Base-by-base conservation (phyloP, 2,888 invertebrate genomes). In the Chaetogeoica ovagalla region DNA sequence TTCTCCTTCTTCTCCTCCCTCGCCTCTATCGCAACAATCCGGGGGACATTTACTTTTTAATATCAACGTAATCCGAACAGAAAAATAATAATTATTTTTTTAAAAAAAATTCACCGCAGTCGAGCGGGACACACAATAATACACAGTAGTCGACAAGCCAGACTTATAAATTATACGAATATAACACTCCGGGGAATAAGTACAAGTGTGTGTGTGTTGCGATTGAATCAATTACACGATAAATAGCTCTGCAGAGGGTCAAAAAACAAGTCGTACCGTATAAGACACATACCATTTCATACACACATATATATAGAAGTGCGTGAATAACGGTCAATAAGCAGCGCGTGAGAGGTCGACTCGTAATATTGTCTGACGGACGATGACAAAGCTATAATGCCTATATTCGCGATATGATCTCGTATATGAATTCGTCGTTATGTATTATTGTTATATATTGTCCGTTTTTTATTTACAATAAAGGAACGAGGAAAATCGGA, bases 161-260 rank as follows among this genome's bases (percentile, higher is more conserved):
- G 30, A 30, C 30, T 19, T 13, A 3, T 6, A 43, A 11, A 5
- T 23, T 43, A 43, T 66, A 66, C 21, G 21, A 19, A 55, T 23
- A 1, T 57, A 30, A 3, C 21, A 39, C 19, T 21, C 17, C n/a
- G 2, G 57, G 48, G 6, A 15, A 21, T 8, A 19, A 60, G n/a
- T 43, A 57, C 17, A 57, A 57, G 59, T 71, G 43, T 21, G 60
- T 48, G 11, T 23, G 43, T 15, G 19, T 48, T 48, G 48, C 9
- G 48, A 11, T 48, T 48, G 6, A 71, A 71, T 23, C 8, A 55
- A 39, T 19, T n/a, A n/a, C 55, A 55, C 39, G 17, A 19, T 72
- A 59, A 59, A 71, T 60, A 23, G 60, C 48, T 60, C 23, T n/a
- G n/a, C n/a, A 23, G 60, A 60, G 59, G 60, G 72, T 72, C 48